Conservation (phyloP, 2,113 vertebrate species). For the Oreochromis aureus region DNA sequence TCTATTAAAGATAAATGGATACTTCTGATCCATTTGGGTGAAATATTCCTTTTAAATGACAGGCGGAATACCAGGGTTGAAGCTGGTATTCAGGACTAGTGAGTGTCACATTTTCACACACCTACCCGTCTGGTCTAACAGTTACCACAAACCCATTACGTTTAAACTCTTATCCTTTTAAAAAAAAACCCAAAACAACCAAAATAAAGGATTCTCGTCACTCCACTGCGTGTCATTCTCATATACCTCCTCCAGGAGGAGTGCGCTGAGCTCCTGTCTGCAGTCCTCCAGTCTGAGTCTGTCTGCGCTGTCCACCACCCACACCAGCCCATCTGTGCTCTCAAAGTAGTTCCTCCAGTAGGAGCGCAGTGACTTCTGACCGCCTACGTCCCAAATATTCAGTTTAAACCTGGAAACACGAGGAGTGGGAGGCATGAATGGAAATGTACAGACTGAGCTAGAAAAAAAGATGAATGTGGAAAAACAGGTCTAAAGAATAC, state of each 20-base stretch:
- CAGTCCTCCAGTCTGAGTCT: slow-evolving; percentile 84
- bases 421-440: neutral
- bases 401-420: slow-evolving; percentile 78
- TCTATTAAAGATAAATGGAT: fast-evolving
- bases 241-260: slow-evolving; percentile 84
- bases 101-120: neutral
- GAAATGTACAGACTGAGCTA: neutral
- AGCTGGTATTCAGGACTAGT: neutral
- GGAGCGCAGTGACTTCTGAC: slow-evolving; percentile 89
- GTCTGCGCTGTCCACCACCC: slow-evolving; percentile 93
- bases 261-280: slow-evolving; percentile 73
- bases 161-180: neutral
- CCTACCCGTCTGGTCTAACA: fast-evolving
- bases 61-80: fast-evolving
- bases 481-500: neutral
- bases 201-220: neutral
- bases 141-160: neutral
- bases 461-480: neutral
- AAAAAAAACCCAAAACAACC: neutral
- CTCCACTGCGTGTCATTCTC: neutral
- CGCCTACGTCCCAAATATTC: slow-evolving; percentile 92
- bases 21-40: fast-evolving
- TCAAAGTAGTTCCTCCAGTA: slow-evolving; percentile 96
- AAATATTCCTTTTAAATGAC: neutral
- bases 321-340: slow-evolving; percentile 90